phyloP scores from a whole-genome alignment of 2,888 invertebrate genomes.

The Congeria kusceri region DNA sequence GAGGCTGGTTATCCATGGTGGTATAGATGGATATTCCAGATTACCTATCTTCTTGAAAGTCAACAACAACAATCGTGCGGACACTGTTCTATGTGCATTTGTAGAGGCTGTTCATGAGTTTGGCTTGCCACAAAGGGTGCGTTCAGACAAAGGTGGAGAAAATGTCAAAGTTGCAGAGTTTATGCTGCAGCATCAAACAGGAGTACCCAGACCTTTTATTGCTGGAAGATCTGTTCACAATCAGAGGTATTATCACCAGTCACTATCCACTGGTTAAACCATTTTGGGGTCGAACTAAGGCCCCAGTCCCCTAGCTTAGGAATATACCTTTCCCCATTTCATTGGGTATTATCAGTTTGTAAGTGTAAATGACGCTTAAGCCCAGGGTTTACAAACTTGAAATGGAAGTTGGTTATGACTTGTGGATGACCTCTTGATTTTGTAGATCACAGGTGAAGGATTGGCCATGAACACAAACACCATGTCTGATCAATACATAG shows the following conservation, averaged over 20 bases:
- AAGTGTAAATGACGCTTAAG: not conserved
- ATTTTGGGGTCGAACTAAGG: not conserved
- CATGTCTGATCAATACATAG: too few species aligned
- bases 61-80: conserved; percentile 50
- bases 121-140: conserved; percentile 54
- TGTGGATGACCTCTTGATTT: too few species aligned
- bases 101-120: conserved; percentile 47
- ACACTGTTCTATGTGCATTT: conserved; percentile 50
- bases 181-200: conserved; percentile 45
- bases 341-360: not conserved
- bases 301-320: not conserved
- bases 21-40: conserved; percentile 62
- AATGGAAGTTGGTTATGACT: not conserved
- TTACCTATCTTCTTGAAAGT: conserved; percentile 54
- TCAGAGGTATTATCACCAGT: conserved; percentile 31
- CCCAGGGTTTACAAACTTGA: not conserved
- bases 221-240: conserved; percentile 56
- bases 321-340: not conserved
- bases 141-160: conserved; percentile 61
- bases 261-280: not conserved
- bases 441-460: too few species aligned
- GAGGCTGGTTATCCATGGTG: conserved; percentile 60
- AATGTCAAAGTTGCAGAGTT: conserved; percentile 51
- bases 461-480: too few species aligned
- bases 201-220: conserved; percentile 39